Percentiles rank a stretch among this genome's conserved stretches.
Conservation (phyloP, 2,113 vertebrate genomes). For the Asarcornis scutulata region DNA sequence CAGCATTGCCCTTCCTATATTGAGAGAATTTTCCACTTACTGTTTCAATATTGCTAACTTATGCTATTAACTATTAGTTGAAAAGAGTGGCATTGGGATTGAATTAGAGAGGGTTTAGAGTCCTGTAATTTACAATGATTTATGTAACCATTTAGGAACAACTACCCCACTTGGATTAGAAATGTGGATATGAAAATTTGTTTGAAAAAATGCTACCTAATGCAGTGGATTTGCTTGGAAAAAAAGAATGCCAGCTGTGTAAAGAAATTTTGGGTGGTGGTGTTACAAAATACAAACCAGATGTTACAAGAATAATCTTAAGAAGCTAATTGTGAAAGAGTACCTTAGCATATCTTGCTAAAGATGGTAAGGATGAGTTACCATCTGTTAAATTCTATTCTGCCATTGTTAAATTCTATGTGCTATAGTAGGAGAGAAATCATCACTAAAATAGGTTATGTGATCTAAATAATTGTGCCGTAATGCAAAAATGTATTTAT, state of each 20-base stretch:
- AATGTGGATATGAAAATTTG: neutral
- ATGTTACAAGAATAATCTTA: neutral
- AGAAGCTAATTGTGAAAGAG: neutral
- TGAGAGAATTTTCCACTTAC: neutral
- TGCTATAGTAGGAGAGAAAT: neutral
- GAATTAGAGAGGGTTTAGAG: neutral
- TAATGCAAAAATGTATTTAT: neutral
- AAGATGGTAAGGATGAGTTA: neutral
- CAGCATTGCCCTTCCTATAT: neutral
- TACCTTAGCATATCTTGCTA: neutral
- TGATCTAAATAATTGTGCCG: neutral
- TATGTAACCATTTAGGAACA: neutral
- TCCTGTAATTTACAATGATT: neutral
- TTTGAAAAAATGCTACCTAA: neutral
- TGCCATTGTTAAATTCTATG: neutral
- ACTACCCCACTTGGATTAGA: neutral
- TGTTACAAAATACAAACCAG: neutral
- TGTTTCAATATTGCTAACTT: neutral
- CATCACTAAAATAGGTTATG: neutral
- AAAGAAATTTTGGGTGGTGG: neutral
- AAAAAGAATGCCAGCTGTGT: neutral
- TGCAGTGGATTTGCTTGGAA: neutral
- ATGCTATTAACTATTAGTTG: neutral
- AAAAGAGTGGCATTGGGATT: neutral
- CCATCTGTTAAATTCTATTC: neutral